Percentiles rank a stretch among this genome's conserved stretches.
phyloP scores from a whole-genome alignment of 2,797 vertebrate genomes.

The Picus viridis region DNA sequence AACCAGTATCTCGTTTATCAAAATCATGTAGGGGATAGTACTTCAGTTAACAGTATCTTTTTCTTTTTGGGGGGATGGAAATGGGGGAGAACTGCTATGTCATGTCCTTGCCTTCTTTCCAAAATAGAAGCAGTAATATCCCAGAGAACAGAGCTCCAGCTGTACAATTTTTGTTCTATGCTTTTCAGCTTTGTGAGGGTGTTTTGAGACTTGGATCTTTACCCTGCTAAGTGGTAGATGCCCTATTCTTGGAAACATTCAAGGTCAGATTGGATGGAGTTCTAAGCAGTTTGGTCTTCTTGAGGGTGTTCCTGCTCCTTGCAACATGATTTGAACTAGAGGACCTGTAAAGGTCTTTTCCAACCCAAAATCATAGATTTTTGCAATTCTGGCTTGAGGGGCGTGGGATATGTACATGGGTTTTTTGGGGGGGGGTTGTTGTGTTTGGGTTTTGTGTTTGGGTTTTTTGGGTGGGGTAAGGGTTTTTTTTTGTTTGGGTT shows the following conservation, averaged over 20 bases:
- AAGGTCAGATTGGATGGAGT: neutral
- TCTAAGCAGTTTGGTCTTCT: neutral
- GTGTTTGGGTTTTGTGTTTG: neutral
- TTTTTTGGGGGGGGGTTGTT: no score
- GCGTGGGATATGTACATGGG: no score
- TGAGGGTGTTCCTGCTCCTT: neutral
- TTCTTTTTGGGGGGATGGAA: neutral
- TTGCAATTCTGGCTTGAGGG: neutral
- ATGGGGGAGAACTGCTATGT: neutral
- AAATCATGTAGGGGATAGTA: neutral
- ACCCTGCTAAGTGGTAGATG: neutral
- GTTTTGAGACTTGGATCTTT: neutral
- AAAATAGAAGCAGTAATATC: neutral
- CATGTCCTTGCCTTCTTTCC: neutral
- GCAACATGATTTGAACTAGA: neutral
- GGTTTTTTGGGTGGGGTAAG: no score
- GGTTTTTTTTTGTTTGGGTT: neutral
- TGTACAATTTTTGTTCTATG: neutral
- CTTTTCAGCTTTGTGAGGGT: neutral
- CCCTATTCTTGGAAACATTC: neutral
- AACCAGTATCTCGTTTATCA: neutral
- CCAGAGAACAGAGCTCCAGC: neutral
- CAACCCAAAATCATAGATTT: neutral
- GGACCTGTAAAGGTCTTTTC: no score
- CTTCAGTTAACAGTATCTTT: neutral